Evolutionary conservation across 2,797 vertebrate genomes (phyloP), one percentile per base, ranked within the genome.

Genomic region (Clarias pachynema): DNA sequence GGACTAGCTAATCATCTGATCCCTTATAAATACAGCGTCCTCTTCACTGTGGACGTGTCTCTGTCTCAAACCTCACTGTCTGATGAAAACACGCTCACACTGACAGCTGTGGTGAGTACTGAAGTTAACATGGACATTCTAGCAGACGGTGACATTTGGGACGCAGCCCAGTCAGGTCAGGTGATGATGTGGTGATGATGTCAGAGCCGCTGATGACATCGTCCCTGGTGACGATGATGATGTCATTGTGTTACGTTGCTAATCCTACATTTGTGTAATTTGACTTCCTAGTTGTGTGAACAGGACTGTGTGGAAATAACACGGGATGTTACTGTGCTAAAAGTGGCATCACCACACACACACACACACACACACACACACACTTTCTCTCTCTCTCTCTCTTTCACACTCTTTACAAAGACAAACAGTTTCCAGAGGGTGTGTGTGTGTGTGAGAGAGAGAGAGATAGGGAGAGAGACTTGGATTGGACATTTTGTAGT

Each of bases 1-100:
- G 78, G 78, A 63, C 78, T 63, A 79, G 59, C 78, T 63, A 16
- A 62, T 40, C 57, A 79, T 62, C 31, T 60, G 57, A n/a, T 24
- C 57, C 12, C 29, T 59, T 78, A 22, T 60, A 37, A 77, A 79
- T 16, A 78, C 31, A 5, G 12, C 24, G 26, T 77, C 22, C 29
- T 34, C 24, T 62, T 79, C 37, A 62, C 22, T 60, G 62, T 22
- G n/a, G 31, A 37, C 29, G 24, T 8, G 3, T 56, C 22, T 78
- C 56, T 60, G 29, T 24, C 75, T 57, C 75, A 77, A 77, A 22
- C 26, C 53, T 53, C 49, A 57, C 34, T 40, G 37, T 40, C 20
- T 70, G 10, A 24, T 24, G 20, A 70, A 12, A 7, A 66, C 63
- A 18, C 6, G 24, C 2, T 20, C n/a, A 70, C 34, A 59, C 24